Conservation (phyloP, 2,797 vertebrate genomes). For the Staurois parvus region DNA sequence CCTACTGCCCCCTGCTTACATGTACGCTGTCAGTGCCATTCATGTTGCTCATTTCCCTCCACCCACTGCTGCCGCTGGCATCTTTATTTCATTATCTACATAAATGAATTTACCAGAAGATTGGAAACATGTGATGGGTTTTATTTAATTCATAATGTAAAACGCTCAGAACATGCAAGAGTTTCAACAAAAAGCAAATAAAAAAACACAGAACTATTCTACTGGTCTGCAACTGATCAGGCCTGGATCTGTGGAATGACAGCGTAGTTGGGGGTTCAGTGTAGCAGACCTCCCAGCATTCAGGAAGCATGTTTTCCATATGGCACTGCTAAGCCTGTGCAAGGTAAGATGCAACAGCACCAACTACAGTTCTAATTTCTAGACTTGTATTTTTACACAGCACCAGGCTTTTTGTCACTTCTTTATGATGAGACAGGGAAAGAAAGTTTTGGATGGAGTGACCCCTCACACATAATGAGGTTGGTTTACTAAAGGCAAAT, state of each 20-base stretch:
- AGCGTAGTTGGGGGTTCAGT: too few species aligned
- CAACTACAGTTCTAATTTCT: too few species aligned
- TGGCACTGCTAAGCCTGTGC: not conserved
- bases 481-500: too few species aligned
- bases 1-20: too few species aligned
- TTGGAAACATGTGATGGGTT: constrained; percentile 37
- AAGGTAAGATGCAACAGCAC: not conserved
- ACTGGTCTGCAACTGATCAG: not conserved
- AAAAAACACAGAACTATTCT: not conserved
- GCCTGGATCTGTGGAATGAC: not conserved
- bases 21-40: too few species aligned
- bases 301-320: not conserved
- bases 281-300: not conserved
- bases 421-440: too few species aligned
- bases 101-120: constrained; percentile 11
- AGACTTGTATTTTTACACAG: too few species aligned
- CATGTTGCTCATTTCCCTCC: not conserved
- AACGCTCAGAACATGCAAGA: not conserved
- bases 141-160: constrained; percentile 27
- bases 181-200: not conserved
- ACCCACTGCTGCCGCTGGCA: not conserved
- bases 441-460: too few species aligned
- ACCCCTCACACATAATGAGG: too few species aligned
- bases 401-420: too few species aligned
- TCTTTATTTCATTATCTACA: constrained; percentile 24